Evolutionary conservation across 2,888 invertebrate species (phyloP).

Genomic region (Mythimna ferrago): DNA sequence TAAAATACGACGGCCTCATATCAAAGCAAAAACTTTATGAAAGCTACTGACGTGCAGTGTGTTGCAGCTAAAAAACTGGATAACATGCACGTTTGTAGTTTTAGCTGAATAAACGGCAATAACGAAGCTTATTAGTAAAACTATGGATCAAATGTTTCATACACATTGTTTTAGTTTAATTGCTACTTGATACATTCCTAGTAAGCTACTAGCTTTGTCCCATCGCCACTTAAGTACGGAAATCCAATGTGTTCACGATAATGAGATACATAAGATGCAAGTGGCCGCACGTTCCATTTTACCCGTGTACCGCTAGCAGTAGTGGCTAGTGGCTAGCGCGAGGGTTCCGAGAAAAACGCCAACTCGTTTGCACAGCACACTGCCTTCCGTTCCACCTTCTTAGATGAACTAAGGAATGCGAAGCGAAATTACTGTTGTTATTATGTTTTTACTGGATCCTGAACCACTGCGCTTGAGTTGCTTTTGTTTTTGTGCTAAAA

Average conservation of each 20-base stretch:
- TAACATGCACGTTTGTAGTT: conserved; percentile 10
- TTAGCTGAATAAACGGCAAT: conserved; percentile 9
- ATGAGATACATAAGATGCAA: conserved; percentile 55
- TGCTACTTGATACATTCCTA: conserved; percentile 23
- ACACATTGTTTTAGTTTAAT: not conserved
- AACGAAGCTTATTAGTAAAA: not conserved
- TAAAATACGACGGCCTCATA: conserved; percentile 48
- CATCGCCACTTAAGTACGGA: conserved; percentile 42
- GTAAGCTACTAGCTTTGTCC: conserved; percentile 32
- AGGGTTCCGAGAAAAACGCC: conserved; percentile 70
- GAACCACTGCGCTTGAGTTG: conserved; percentile 33
- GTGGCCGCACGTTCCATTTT: conserved; percentile 57
- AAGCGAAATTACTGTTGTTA: conserved; percentile 66
- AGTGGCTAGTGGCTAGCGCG: conserved; percentile 22
- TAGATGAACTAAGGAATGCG: conserved; percentile 65
- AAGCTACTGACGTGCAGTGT: conserved; percentile 40
- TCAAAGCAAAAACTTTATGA: conserved; percentile 60
- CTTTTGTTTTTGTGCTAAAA: conserved; percentile 42
- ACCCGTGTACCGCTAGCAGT: conserved; percentile 53
- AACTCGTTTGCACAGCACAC: conserved; percentile 55
- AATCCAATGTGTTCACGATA: conserved; percentile 48
- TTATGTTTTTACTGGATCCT: conserved; percentile 55
- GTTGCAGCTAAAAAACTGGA: conserved; percentile 23
- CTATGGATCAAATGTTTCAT: not conserved
- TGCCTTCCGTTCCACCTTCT: conserved; percentile 71